Base-by-base conservation (phyloP, 2,113 vertebrate species). In the Pygoscelis adeliae region DNA sequence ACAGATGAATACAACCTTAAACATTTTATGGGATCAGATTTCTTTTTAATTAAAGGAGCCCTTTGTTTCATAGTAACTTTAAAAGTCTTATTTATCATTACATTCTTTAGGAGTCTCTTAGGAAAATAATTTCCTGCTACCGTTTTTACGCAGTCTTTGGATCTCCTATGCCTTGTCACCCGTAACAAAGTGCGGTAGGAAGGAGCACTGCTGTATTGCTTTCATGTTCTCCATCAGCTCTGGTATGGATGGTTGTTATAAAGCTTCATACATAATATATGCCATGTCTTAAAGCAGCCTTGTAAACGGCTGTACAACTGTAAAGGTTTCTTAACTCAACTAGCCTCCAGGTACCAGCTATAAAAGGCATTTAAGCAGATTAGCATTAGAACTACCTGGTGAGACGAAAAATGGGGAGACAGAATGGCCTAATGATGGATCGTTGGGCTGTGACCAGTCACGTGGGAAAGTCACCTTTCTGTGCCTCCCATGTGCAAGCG, bases 191-290 rank as follows among this genome's bases (percentile, higher is more conserved):
- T 65, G 65, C 76, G 71, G 61, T 26, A 81, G 83, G 83, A 97
- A 93, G 83, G 66, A 94, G 38, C 0, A 0, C 36, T 32, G 90
- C 83, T 71, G 76, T 56, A 61, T 82, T 89, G 67, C 91, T 95
- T 93, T 84, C 91, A 79, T 92, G 92, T 94, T 87, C 87, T 65
- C 69, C 89, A 85, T 91, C 96, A 96, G 70, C 73, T 92, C 94
- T 82, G 83, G 87, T 87, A 76, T 2, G 22, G 65, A 73, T 71
- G 52, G 77, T 74, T 92, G 90, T 93, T 91, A 50, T 53, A 94
- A 96, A 87, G 80, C 66, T 76, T 96, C 94, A 94, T 85, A 52
- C 77, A 82, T 94, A 91, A 92, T 87, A 94, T 40, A 94, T 93
- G 47, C 58, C 32, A 25, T 53, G 77, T 83, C 87, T 96, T 85